phyloP scores from a whole-genome alignment of 2,888 invertebrate species.

The Sialis lutaria region DNA sequence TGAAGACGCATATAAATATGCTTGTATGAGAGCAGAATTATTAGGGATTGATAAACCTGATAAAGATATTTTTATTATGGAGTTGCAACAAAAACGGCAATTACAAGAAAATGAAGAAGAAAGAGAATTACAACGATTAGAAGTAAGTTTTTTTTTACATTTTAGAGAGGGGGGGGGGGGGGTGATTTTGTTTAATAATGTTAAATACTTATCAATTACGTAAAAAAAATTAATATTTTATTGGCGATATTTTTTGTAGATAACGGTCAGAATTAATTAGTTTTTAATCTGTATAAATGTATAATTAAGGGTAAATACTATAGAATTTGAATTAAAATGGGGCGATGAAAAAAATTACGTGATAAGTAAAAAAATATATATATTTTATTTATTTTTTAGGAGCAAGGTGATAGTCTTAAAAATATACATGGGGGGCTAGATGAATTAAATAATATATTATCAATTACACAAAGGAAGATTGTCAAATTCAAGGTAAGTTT shows the following conservation, averaged over 20 bases:
- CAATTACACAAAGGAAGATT: constrained; percentile 69
- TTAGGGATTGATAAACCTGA: constrained; percentile 53
- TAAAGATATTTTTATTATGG: constrained; percentile 44
- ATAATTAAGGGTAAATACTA: too few species aligned
- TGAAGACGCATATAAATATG: constrained; percentile 53
- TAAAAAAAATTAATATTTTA: too few species aligned
- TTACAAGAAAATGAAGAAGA: constrained; percentile 29
- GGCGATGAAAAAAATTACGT: too few species aligned
- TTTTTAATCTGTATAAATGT: too few species aligned
- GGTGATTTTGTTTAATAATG: too few species aligned
- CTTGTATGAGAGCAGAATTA: constrained; percentile 61
- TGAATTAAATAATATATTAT: constrained; percentile 63
- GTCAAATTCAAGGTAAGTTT: constrained; percentile 58
- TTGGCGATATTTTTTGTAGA: too few species aligned
- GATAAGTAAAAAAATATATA: too few species aligned
- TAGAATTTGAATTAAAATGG: too few species aligned
- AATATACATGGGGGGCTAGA: constrained; percentile 55
- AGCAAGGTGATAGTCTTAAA: constrained; percentile 38
- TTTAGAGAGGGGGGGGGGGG: too few species aligned
- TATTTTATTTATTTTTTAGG: too few species aligned
- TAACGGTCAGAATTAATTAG: too few species aligned
- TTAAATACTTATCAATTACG: background rate
- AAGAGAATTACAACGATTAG: constrained; percentile 30
- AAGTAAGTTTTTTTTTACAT: too few species aligned
- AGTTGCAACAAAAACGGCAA: constrained; percentile 26